These are phyloP conservation scores for Acomys russatus DNA, from an alignment of 2,797 vertebrate species.

Conservation along the genomic window DNA sequence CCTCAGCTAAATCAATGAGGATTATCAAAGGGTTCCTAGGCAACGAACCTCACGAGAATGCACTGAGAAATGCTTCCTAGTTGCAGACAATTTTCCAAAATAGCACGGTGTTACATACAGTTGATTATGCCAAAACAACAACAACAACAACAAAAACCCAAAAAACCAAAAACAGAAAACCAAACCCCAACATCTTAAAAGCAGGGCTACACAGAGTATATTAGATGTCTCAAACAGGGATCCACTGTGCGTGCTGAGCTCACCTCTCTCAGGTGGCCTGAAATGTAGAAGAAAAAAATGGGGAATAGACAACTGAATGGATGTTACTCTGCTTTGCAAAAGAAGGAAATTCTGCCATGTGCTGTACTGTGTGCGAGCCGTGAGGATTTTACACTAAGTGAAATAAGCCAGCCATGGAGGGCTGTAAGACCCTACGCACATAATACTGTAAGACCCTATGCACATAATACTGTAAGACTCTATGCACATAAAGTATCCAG, in stretches of 20 bases:
- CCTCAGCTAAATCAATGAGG: constrained; percentile 10
- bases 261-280: accelerated
- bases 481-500: background rate
- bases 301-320: accelerated
- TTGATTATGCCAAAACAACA: background rate
- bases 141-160: too few relatives aligned
- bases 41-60: background rate
- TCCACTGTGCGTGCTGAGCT: accelerated
- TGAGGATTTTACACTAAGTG: background rate
- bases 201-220: background rate
- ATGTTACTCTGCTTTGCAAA: background rate
- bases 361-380: background rate
- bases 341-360: background rate
- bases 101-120: background rate
- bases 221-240: background rate
- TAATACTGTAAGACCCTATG: too few relatives aligned
- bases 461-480: too few relatives aligned
- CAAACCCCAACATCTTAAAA: background rate
- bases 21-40: constrained; percentile 58
- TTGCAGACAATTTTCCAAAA: constrained; percentile 46
- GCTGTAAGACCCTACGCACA: background rate
- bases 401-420: background rate
- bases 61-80: background rate
- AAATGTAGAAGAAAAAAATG: background rate
- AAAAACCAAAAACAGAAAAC: too few relatives aligned